Evolutionary conservation across 1,140 invertebrate genomes (phyloP).

Genomic region (Microplitis mediator): DNA sequence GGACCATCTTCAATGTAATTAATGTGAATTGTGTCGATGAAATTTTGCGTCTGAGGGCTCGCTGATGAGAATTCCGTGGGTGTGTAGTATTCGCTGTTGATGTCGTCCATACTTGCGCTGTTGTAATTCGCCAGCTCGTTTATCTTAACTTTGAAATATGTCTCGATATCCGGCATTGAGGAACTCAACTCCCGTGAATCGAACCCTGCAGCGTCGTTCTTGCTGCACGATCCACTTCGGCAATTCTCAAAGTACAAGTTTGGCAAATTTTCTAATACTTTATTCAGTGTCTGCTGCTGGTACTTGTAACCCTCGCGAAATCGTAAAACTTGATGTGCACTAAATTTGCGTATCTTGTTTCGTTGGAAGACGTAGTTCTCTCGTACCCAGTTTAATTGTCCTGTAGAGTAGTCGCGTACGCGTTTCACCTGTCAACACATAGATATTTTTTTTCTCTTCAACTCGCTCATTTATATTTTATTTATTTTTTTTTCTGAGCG

Average conservation of each 20-base stretch:
- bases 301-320: conserved; percentile 93
- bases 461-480: conserved; percentile 8
- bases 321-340: conserved; percentile 85
- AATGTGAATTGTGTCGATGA: conserved; percentile 66
- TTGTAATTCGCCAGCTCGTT: conserved; percentile 34
- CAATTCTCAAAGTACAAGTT: conserved; percentile 92
- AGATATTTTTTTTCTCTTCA: neutral
- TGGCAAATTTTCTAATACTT: conserved; percentile 92
- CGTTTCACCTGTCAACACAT: conserved; percentile 71
- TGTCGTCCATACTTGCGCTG: conserved; percentile 60
- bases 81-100: conserved; percentile 78
- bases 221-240: conserved; percentile 81
- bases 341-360: conserved; percentile 92
- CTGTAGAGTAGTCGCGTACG: conserved; percentile 87
- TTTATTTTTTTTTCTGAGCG: neutral
- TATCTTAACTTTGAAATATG: conserved; percentile 56
- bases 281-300: conserved; percentile 92
- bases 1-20: conserved; percentile 66
- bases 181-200: conserved; percentile 68
- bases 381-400: conserved; percentile 88
- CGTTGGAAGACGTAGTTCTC: conserved; percentile 95
- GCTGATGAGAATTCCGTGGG: conserved; percentile 69
- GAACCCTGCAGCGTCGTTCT: conserved; percentile 77
- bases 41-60: conserved; percentile 42
- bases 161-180: conserved; percentile 61